Evolutionary conservation across 2,797 vertebrate genomes (phyloP), one percentile per base, ranked within the genome.

Genomic region (Bradypus variegatus): DNA sequence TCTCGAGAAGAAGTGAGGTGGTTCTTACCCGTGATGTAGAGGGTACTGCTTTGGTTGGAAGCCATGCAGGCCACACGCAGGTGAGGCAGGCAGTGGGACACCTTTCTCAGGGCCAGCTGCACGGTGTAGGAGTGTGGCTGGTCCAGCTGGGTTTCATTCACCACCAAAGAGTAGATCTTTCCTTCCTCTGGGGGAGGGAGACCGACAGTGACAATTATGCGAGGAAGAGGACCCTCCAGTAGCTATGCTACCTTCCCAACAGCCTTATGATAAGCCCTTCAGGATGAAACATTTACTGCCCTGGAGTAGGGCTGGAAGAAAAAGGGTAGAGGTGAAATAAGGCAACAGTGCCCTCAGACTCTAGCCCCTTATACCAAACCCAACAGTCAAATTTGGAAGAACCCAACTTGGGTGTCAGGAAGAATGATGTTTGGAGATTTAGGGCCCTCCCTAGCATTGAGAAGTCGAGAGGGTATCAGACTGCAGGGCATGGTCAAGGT

Each of bases 101-200:
- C 92, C n/a, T 96, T 97, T 75, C 96, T 96, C 31, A 97, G 94
- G 8, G 96, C 92, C 87, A 97, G 73, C 78, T 97, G 97, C 23
- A 97, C 96, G 0, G 96, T 97, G 95, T 97, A 97, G 91, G 96
- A 96, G 25, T 93, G 96, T 0, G 97, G 96, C 76, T 96, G 96
- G 76, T 96, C 96, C 69, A 97, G 93, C 53, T 97, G 96, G 1
- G 96, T 97, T 93, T 98, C 97, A 53, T 97, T 97, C 92, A 98
- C 95, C 10, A 95, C 94, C 93, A 97, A 38, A 29, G 96, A 96
- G 94, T 97, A 97, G 89, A 98, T 96, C 85, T 97, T 97, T 12
- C 97, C 97, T 84, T 97, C 96, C 87, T 97, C 97, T 98, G 95
- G 15, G 50, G 8, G 41, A 38, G n/a, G 55, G 53, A 72, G 48